A percentile compares a stretch with the other conserved stretches of the same genome.
These are phyloP conservation scores for Otus scops DNA, from an alignment of 2,797 vertebrate genomes.

Conservation along the genomic window DNA sequence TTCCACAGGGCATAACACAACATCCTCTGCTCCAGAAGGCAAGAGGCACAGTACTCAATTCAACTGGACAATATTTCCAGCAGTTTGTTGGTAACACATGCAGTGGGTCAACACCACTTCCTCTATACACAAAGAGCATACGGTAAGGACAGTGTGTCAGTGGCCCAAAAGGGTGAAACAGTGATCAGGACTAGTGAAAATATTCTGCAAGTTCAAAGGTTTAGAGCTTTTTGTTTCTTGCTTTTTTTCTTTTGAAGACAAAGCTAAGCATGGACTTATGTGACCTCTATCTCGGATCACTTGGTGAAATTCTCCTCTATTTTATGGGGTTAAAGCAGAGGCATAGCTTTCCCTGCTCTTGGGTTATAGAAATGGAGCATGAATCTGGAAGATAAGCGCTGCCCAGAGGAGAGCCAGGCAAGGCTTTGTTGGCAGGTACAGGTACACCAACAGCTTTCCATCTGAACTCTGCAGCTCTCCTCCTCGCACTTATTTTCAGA, in stretches of 20 bases:
- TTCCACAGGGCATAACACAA: accelerated
- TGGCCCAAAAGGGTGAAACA: background rate
- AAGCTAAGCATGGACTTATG: background rate
- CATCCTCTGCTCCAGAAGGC: background rate
- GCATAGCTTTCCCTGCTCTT: background rate
- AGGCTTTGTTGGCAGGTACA: background rate
- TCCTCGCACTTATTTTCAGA: background rate
- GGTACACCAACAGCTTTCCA: background rate
- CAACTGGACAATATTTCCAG: accelerated
- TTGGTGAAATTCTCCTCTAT: background rate
- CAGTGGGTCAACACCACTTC: background rate
- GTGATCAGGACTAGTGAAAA: background rate
- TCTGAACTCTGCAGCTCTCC: background rate
- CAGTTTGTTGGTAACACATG: background rate
- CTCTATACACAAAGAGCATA: background rate
- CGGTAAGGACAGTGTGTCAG: background rate
- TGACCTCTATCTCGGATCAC: background rate
- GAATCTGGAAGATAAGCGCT: background rate
- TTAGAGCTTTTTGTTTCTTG: background rate
- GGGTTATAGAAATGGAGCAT: background rate
- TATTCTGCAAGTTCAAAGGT: background rate
- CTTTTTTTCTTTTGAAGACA: background rate
- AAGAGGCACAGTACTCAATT: background rate
- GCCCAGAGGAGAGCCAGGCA: background rate
- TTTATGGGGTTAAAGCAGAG: background rate